Evolutionary conservation across 2,888 invertebrate species (phyloP).

Genomic region (Acanthosepion lycidas): DNA sequence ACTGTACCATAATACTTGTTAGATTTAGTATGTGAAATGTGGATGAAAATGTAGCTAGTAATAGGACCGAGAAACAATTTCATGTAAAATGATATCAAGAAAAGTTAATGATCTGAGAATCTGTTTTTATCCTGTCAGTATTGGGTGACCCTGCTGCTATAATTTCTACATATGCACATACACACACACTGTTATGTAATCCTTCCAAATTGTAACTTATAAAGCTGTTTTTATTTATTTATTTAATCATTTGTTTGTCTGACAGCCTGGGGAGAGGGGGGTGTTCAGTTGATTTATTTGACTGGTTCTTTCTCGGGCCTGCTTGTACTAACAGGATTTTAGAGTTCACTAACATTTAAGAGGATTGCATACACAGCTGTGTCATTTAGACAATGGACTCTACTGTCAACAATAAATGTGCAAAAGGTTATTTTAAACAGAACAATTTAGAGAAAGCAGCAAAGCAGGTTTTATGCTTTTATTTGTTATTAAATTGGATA

Average conservation of each 20-base stretch:
- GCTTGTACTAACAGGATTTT: not conserved
- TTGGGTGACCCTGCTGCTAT: not conserved
- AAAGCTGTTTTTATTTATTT: not conserved
- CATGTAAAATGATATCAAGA: no score
- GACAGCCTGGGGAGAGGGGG: not conserved
- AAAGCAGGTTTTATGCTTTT: not conserved
- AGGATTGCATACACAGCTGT: conserved; percentile 4
- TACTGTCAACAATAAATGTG: not conserved
- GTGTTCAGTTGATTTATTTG: not conserved
- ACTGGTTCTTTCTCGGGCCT: not conserved
- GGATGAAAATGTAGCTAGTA: no score
- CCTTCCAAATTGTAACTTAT: not conserved
- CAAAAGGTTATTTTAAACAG: not conserved
- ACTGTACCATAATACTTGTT: no score
- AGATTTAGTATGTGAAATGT: no score
- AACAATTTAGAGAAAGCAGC: not conserved
- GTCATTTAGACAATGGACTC: not conserved
- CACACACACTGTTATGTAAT: not conserved
- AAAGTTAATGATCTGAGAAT: no score
- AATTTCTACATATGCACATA: not conserved
- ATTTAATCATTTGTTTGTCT: not conserved
- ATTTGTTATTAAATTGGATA: not conserved
- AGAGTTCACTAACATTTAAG: not conserved
- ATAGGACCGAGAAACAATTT: no score
- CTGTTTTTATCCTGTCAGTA: not conserved